Evolutionary conservation across 30 jellyfish, hydroid and myxozoan species (phyloP).

Genomic region (Mastigias papua): DNA sequence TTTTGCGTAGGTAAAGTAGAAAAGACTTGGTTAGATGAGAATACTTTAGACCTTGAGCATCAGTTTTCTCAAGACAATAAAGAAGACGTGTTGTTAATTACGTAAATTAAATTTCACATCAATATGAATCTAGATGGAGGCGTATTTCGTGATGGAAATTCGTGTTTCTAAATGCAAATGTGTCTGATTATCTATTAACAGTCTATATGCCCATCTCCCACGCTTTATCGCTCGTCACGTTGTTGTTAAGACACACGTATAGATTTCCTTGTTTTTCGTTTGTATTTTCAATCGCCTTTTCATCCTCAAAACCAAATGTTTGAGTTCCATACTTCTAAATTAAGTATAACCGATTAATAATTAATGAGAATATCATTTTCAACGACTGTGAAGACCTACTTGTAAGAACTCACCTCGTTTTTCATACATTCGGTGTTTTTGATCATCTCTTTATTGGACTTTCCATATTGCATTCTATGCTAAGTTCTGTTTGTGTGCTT

Average conservation of each 20-base stretch:
- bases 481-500: too few species aligned
- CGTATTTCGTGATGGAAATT: background rate
- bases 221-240: background rate
- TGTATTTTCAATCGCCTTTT: background rate
- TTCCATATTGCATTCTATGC: too few species aligned
- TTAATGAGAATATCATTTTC: background rate
- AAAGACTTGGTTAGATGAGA: too few species aligned
- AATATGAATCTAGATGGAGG: background rate
- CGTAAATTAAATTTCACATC: background rate
- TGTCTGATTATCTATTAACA: conserved; percentile 5
- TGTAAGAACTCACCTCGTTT: background rate
- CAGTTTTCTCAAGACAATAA: background rate
- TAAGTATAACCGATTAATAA: background rate
- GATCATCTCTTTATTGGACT: too few species aligned
- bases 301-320: background rate
- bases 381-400: background rate
- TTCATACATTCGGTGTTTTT: background rate
- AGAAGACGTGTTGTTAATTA: background rate
- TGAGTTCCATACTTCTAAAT: background rate
- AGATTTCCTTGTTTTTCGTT: background rate
- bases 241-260: background rate
- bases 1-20: too few species aligned
- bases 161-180: background rate
- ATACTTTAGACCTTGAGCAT: background rate
- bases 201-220: background rate